phyloP scores from a whole-genome alignment of 1,140 invertebrate species.

The Planococcus citri region DNA sequence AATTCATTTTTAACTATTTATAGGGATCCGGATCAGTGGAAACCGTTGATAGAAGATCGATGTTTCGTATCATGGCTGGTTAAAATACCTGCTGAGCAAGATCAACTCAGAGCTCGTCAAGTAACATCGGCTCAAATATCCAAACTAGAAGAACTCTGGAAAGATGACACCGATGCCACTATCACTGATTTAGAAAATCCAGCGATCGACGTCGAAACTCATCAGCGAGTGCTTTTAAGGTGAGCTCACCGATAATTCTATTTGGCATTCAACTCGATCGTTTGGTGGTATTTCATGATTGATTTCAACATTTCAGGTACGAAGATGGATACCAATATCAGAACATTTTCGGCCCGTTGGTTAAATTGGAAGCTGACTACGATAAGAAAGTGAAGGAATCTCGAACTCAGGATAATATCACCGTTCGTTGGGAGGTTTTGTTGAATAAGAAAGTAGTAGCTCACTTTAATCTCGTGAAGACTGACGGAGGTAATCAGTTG shows the following conservation, averaged over 20 bases:
- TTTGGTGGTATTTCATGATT: not conserved
- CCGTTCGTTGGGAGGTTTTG: conserved; percentile 96
- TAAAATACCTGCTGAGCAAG: conserved; percentile 88
- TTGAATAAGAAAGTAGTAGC: conserved; percentile 97
- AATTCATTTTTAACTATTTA: conserved; percentile 26
- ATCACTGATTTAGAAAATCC: conserved; percentile 97
- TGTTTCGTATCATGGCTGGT: conserved; percentile 94
- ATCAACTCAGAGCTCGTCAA: conserved; percentile 86
- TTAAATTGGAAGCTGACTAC: conserved; percentile 96
- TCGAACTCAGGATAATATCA: conserved; percentile 96
- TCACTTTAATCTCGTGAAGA: conserved; percentile 94
- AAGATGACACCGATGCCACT: conserved; percentile 95
- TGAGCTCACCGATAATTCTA: too few species aligned
- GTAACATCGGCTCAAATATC: conserved; percentile 95
- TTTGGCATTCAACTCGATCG: not conserved
- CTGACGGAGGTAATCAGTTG: conserved; percentile 55
- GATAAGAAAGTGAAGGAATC: conserved; percentile 97
- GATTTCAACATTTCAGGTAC: conserved; percentile 44
- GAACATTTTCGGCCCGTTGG: conserved; percentile 94
- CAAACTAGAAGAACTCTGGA: conserved; percentile 97
- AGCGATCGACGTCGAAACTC: conserved; percentile 91
- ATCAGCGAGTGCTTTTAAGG: conserved; percentile 80
- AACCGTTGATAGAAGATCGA: conserved; percentile 90
- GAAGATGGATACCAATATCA: conserved; percentile 99
- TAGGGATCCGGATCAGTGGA: conserved; percentile 97